Evolutionary conservation across 30 jellyfish, hydroid and myxozoan genomes (phyloP).

Genomic region (Nemopilema nomurai): DNA sequence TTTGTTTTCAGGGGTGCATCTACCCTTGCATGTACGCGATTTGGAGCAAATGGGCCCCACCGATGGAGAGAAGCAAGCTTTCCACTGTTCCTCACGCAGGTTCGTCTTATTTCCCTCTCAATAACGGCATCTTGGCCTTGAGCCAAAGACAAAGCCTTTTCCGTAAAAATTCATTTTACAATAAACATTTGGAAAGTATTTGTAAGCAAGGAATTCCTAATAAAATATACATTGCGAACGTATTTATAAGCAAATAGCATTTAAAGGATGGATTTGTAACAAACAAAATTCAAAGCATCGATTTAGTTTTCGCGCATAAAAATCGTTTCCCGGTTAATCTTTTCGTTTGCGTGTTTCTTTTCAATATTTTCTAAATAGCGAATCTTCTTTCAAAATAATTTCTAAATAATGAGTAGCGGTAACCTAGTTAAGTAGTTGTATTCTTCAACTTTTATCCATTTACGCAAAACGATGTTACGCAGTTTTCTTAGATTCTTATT

Average conservation of each 20-base stretch:
- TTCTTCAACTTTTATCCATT: too few relatives aligned
- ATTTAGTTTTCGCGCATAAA: neutral
- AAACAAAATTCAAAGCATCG: neutral
- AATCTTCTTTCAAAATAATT: neutral
- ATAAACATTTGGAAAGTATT: neutral
- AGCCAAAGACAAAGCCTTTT: neutral
- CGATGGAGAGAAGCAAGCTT: conserved; percentile 82
- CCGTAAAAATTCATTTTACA: neutral
- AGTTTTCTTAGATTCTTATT: neutral
- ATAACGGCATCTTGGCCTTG: neutral
- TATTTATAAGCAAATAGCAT: too few relatives aligned
- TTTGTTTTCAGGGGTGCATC: conserved; percentile 87
- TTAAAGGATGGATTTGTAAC: too few relatives aligned
- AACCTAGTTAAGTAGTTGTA: too few relatives aligned
- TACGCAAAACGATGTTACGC: neutral
- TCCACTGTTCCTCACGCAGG: conserved; percentile 98
- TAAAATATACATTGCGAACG: too few relatives aligned
- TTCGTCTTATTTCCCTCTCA: neutral
- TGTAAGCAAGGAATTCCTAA: too few relatives aligned
- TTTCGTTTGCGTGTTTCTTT: neutral
- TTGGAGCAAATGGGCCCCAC: conserved; percentile 99
- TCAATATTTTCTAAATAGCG: too few relatives aligned
- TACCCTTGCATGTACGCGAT: conserved; percentile 97
- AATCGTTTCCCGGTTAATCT: neutral
- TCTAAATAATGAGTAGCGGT: neutral